Evolutionary conservation across 2,797 vertebrate genomes (phyloP).

Genomic region (Etheostoma nigrum): DNA sequence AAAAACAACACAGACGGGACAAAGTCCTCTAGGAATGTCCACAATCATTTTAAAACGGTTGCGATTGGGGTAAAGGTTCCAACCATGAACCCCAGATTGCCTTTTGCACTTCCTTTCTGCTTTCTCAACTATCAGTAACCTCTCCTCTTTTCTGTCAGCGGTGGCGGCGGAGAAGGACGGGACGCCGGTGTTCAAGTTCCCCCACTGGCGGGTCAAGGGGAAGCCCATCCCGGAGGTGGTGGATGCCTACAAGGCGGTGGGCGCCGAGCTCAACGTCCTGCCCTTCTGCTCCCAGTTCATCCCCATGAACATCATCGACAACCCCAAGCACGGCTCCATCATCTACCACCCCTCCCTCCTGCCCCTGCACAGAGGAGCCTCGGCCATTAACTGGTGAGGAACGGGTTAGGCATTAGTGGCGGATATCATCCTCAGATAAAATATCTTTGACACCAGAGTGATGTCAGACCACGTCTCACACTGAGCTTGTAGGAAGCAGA

Average conservation of each 20-base stretch:
- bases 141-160: slow-evolving; percentile 70
- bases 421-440: neutral
- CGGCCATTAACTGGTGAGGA: slow-evolving; percentile 92
- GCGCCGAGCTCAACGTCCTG: slow-evolving; percentile 91
- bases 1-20: too few relatives aligned
- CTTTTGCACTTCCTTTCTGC: neutral
- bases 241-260: slow-evolving; percentile 85
- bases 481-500: neutral
- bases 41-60: neutral
- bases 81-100: neutral
- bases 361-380: slow-evolving; percentile 90
- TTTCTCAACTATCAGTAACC: neutral
- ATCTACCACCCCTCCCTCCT: slow-evolving; percentile 93
- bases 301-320: slow-evolving; percentile 90
- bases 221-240: slow-evolving; percentile 87
- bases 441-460: neutral
- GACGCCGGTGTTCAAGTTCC: slow-evolving; percentile 89
- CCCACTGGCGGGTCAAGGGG: slow-evolving; percentile 88
- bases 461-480: neutral
- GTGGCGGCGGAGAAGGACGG: slow-evolving; percentile 88
- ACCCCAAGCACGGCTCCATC: slow-evolving; percentile 89
- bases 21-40: neutral
- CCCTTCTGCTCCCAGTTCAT: slow-evolving; percentile 96
- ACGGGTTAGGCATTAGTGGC: neutral
- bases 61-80: neutral